phyloP scores from a whole-genome alignment of 2,113 vertebrate species.

The Tichodroma muraria region DNA sequence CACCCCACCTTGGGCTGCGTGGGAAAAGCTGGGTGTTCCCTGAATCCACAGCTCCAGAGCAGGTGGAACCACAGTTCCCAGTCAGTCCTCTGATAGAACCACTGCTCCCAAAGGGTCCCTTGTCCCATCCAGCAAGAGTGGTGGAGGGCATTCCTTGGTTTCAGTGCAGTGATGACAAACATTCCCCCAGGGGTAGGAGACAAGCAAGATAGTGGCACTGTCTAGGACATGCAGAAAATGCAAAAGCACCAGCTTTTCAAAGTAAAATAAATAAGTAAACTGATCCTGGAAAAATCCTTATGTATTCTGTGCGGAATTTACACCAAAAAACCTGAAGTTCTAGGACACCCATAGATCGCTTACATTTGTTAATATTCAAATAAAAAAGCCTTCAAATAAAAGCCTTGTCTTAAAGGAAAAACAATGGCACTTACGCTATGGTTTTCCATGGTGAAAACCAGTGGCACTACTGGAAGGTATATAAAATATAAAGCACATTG shows the following conservation, averaged over 20 bases:
- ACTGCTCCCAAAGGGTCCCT: background rate
- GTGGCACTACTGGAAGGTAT: background rate
- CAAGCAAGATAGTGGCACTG: background rate
- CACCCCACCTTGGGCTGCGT: background rate
- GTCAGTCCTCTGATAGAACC: background rate
- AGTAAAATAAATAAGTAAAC: background rate
- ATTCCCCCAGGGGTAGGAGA: background rate
- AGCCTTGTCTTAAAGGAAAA: background rate
- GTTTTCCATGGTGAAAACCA: background rate
- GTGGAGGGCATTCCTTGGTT: too few species aligned
- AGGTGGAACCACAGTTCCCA: background rate
- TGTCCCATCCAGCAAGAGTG: background rate
- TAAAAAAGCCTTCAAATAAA: background rate
- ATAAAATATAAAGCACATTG: background rate
- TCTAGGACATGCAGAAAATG: background rate
- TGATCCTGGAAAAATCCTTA: background rate
- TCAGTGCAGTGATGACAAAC: accelerated
- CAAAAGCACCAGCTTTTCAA: background rate
- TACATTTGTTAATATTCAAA: background rate
- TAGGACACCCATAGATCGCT: background rate
- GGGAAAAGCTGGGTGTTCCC: background rate
- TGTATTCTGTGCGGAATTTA: background rate
- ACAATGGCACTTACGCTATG: background rate
- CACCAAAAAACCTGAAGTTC: background rate
- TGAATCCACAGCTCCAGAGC: background rate